These are phyloP conservation scores for Ceratina australensis DNA, from an alignment of 1,140 invertebrate species.

Conservation along the genomic window DNA sequence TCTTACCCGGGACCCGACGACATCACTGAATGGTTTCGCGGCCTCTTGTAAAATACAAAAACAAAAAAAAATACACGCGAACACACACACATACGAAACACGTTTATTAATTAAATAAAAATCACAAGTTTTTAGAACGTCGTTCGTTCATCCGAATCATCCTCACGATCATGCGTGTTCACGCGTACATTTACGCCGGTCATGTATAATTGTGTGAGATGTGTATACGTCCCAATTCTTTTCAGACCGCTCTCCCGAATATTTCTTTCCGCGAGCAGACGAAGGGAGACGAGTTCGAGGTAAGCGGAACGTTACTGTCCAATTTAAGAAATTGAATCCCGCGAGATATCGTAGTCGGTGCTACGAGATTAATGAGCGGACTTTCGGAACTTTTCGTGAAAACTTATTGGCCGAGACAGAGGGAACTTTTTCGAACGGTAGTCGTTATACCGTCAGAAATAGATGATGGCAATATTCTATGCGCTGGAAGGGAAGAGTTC, in stretches of 20 bases:
- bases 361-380: conserved; percentile 42
- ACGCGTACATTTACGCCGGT: too few relatives aligned
- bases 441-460: background rate
- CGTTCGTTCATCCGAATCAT: conserved; percentile 10
- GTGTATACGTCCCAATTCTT: background rate
- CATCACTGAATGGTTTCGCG: conserved; percentile 65
- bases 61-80: conserved; percentile 59
- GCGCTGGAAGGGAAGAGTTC: too few relatives aligned
- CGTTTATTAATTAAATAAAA: conserved; percentile 80
- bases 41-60: conserved; percentile 78
- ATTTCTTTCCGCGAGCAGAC: conserved; percentile 14
- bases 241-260: background rate
- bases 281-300: conserved; percentile 7
- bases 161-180: background rate
- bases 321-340: conserved; percentile 44
- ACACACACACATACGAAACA: conserved; percentile 68
- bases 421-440: background rate
- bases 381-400: conserved; percentile 25
- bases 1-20: conserved; percentile 66
- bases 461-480: background rate
- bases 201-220: too few relatives aligned
- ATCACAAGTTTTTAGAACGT: conserved; percentile 78
- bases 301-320: conserved; percentile 30
- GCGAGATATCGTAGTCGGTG: conserved; percentile 19
- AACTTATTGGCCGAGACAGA: conserved; percentile 23